These are phyloP conservation scores for Sesia apiformis DNA, from an alignment of 2,888 invertebrate genomes.

Conservation along the genomic window DNA sequence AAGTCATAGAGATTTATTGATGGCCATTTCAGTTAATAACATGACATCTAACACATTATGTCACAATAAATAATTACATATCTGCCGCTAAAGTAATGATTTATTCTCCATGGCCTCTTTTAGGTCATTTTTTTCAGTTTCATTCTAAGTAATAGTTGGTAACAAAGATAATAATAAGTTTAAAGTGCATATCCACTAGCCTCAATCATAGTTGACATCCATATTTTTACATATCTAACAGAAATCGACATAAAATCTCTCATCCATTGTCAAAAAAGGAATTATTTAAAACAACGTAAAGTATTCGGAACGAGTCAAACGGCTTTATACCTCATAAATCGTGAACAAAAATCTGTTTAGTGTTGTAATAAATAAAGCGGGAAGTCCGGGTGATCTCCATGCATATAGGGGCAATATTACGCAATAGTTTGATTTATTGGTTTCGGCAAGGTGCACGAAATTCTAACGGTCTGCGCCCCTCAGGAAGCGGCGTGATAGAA, in stretches of 20 bases:
- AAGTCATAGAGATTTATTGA: conserved; percentile 56
- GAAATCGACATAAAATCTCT: background rate
- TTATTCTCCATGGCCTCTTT: too few species aligned
- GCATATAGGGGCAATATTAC: conserved; percentile 66
- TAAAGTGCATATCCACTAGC: too few species aligned
- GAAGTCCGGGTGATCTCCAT: conserved; percentile 49
- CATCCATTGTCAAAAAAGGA: background rate
- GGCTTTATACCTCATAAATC: conserved; percentile 34
- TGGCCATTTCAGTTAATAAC: conserved; percentile 44
- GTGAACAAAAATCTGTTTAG: conserved; percentile 56
- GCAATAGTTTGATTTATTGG: conserved; percentile 71
- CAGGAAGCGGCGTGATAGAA: conserved; percentile 50
- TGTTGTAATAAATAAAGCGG: conserved; percentile 59
- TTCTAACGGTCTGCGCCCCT: conserved; percentile 52
- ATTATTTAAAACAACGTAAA: background rate
- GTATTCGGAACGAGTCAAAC: background rate
- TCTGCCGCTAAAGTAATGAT: conserved; percentile 11
- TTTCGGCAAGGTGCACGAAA: conserved; percentile 64
- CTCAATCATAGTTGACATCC: too few species aligned
- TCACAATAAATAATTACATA: conserved; percentile 37
- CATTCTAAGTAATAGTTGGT: too few species aligned
- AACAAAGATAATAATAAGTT: too few species aligned
- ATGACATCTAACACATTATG: conserved; percentile 42
- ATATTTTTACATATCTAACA: too few species aligned
- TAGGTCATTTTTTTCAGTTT: too few species aligned